These are phyloP conservation scores for Eupeodes corollae DNA, from an alignment of 1,140 invertebrate genomes.

Conservation along the genomic window DNA sequence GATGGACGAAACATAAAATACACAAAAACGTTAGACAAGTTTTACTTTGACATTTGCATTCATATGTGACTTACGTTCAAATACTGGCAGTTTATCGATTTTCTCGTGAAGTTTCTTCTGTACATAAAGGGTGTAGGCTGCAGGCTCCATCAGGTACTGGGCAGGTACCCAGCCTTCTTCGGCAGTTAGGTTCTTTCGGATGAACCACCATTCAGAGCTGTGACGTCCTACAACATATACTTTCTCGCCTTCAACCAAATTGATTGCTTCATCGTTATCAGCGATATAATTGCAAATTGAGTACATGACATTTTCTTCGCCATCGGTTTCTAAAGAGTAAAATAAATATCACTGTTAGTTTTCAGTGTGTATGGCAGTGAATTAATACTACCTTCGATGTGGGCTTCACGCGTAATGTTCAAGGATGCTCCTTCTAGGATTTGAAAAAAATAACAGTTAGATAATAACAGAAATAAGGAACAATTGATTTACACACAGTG, in stretches of 20 bases:
- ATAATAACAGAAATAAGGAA: too few species aligned
- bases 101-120: conserved; percentile 82
- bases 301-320: conserved; percentile 62
- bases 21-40: conserved; percentile 7
- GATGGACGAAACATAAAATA: conserved; percentile 4
- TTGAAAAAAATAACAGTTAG: too few species aligned
- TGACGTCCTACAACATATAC: conserved; percentile 72
- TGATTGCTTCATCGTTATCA: conserved; percentile 77
- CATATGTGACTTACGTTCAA: conserved; percentile 64
- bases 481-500: too few species aligned
- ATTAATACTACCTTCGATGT: conserved; percentile 22
- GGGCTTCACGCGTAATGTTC: conserved; percentile 31
- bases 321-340: conserved; percentile 40
- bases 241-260: conserved; percentile 80
- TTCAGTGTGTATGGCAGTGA: background rate
- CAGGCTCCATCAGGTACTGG: conserved; percentile 71
- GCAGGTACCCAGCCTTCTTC: conserved; percentile 89
- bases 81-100: conserved; percentile 80
- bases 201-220: conserved; percentile 84
- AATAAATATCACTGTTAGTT: background rate
- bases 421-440: conserved; percentile 28
- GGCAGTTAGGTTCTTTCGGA: conserved; percentile 77
- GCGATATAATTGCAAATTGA: conserved; percentile 76
- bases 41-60: conserved; percentile 1
- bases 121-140: conserved; percentile 67